Percentiles rank a stretch among this genome's conserved stretches.
Evolutionary conservation across 2,797 vertebrate species (phyloP).

Genomic region (Falco novaeseelandiae): DNA sequence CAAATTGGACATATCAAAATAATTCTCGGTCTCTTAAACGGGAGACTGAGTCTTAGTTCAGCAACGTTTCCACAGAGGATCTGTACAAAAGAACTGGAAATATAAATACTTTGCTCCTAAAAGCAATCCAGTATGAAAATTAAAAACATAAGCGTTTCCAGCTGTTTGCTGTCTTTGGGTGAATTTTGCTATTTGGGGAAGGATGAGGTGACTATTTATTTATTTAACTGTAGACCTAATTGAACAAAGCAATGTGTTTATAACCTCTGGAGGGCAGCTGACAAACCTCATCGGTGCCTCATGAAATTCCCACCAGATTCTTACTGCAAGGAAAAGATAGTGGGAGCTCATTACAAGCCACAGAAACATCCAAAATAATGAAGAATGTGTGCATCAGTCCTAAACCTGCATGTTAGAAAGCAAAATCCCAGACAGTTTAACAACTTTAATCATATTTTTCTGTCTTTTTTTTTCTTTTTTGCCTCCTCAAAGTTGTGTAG

Average conservation of each 20-base stretch:
- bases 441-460: neutral
- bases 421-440: neutral
- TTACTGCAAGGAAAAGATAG: neutral
- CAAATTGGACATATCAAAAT: neutral
- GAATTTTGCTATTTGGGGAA: constrained; percentile 33
- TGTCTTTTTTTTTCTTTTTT: neutral
- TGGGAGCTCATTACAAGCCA: neutral
- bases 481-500: neutral
- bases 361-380: neutral
- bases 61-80: neutral
- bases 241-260: neutral
- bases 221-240: constrained; percentile 15
- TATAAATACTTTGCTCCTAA: constrained; percentile 20
- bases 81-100: neutral
- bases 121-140: neutral
- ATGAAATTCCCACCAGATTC: neutral
- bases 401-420: neutral
- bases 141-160: constrained; percentile 23
- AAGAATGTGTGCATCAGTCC: neutral
- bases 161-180: constrained; percentile 44
- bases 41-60: neutral
- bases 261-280: constrained; percentile 46
- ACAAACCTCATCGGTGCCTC: neutral
- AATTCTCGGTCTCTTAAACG: neutral
- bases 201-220: constrained; percentile 24